phyloP scores from a whole-genome alignment of 30 jellyfish, hydroid and myxozoan genomes.

The Aurelia sp. region DNA sequence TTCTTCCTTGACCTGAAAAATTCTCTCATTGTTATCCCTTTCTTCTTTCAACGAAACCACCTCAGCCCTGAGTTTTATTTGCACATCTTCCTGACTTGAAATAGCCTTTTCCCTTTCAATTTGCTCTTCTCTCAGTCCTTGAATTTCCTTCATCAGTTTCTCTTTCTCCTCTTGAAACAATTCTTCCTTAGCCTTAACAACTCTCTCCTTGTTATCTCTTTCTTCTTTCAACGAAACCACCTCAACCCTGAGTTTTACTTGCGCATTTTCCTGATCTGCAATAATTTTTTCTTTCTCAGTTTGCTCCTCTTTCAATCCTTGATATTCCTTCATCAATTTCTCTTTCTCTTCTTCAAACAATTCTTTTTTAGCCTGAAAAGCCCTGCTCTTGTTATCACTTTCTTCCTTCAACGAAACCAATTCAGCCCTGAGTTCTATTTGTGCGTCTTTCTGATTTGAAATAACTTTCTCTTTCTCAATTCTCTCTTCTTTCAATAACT shows the following conservation, averaged over 20 bases:
- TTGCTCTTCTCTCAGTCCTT: neutral
- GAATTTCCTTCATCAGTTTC: neutral
- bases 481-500: no score
- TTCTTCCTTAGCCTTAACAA: neutral
- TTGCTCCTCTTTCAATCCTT: neutral
- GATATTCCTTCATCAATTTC: neutral
- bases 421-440: no score
- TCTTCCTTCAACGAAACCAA: neutral
- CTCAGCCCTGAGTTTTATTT: no score
- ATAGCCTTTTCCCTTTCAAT: no score
- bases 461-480: no score
- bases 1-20: neutral
- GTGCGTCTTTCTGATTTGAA: no score
- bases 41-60: neutral
- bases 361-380: neutral
- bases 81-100: no score
- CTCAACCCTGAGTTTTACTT: no score
- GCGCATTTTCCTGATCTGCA: no score
- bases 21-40: neutral
- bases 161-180: constrained; percentile 10
- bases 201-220: neutral
- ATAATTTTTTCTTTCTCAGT: no score
- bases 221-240: neutral
- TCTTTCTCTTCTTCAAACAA: constrained; percentile 15
- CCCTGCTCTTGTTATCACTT: neutral